Base-by-base conservation (phyloP, 1,140 invertebrate genomes). In the Drosophila takahashii region DNA sequence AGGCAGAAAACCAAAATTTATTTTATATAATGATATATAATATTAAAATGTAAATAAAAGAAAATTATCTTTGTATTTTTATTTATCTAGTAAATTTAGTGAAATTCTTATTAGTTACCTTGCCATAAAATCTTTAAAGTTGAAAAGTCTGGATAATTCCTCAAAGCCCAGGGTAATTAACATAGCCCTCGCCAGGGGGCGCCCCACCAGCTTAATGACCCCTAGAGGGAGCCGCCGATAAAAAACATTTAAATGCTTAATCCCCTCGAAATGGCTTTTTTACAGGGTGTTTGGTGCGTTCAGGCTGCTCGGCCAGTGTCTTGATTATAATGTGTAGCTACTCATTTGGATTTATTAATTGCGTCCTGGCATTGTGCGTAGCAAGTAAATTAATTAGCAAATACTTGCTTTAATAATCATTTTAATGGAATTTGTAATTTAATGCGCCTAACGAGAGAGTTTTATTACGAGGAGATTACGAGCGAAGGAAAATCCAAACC, bases 391-490 rank as follows among this genome's bases (percentile, higher is more conserved):
- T 90, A 90, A 90, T 90, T 90, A 90, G 83, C 87, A 76, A 87
- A 90, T 87, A 90, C 83, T 87, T 84, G 77, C 79, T 67, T 81
- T 86, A 83, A 90, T 90, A 90, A 90, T 90, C 78, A 90, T 86
- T 90, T 87, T 90, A 90, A 90, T 90, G 87, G 87, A 90, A 90
- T 90, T 90, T 90, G 87, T 90, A 90, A 90, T 90, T 87, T 90
- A 90, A 90, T 90, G 87, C 87, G 87, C 44, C 87, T 90, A 90
- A 90, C 71, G 87, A 81, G 42, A 27, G 87, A 90, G 87, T 89
- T 89, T 89, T 89, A 89, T 89, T 89, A 89, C 89, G 85, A 80
- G 85, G 70, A 73, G 85, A 87, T 87, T 87, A 87, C 76, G 66
- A 59, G 42, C 44, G 56, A 44, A 16, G 16, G 37, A 13, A 16